Conservation (phyloP, 2,113 vertebrate genomes). For the Pomatostomus ruficeps region DNA sequence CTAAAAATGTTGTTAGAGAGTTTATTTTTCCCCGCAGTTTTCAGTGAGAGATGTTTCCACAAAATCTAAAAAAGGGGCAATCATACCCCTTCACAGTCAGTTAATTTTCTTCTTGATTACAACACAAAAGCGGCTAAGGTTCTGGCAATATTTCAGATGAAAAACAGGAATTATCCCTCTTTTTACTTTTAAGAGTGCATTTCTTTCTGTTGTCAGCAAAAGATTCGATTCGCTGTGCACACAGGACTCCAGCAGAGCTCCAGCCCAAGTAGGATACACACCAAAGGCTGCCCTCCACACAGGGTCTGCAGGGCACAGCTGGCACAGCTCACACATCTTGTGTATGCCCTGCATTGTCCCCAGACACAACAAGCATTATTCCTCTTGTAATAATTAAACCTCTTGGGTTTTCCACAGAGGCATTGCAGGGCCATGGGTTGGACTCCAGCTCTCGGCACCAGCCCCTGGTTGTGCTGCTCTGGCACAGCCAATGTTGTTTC, state of each 20-base stretch:
- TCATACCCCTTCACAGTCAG: not conserved
- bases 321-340: not conserved
- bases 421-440: accelerated
- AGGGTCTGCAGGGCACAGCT: not conserved
- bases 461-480: not conserved
- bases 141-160: not conserved
- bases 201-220: not conserved
- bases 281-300: not conserved
- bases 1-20: too few species aligned
- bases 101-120: not conserved
- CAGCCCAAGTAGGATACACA: not conserved
- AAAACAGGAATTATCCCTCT: not conserved
- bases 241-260: not conserved
- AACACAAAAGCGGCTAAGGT: not conserved
- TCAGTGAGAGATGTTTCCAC: not conserved
- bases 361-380: not conserved
- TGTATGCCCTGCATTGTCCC: not conserved
- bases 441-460: not conserved
- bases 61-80: not conserved
- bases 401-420: not conserved
- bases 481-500: not conserved
- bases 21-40: too few species aligned
- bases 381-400: too few species aligned
- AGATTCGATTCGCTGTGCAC: not conserved
- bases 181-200: not conserved